Percentiles rank a stretch among this genome's conserved stretches.
Conservation (phyloP, 1,140 invertebrate genomes). For the Trachymyrmex septentrionalis region DNA sequence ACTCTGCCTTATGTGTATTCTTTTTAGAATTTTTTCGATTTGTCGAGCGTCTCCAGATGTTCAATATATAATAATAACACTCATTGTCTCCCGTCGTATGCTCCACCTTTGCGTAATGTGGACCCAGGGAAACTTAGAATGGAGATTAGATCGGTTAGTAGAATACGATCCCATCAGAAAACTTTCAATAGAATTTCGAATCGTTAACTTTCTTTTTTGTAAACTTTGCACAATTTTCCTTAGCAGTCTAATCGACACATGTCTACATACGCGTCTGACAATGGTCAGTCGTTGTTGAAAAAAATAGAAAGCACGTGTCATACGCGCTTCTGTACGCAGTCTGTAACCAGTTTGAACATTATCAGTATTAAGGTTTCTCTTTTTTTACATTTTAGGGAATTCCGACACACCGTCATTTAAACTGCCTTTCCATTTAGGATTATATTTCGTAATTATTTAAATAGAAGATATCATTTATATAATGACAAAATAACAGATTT, state of each 20-base stretch:
- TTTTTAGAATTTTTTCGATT: slow-evolving; percentile 88
- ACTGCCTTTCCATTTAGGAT: too few species aligned
- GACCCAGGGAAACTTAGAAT: neutral
- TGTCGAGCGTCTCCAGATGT: slow-evolving; percentile 85
- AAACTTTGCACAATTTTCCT: slow-evolving; percentile 65
- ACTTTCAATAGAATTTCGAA: slow-evolving; percentile 4
- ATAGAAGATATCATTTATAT: too few species aligned
- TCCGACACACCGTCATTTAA: too few species aligned
- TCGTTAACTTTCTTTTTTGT: slow-evolving; percentile 61
- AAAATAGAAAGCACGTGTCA: slow-evolving; percentile 1
- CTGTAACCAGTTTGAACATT: neutral
- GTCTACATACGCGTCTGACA: neutral
- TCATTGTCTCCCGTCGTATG: neutral
- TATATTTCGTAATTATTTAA: too few species aligned
- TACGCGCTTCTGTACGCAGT: neutral
- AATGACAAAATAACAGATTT: too few species aligned
- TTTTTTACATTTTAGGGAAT: too few species aligned
- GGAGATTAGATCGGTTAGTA: neutral
- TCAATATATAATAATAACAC: slow-evolving; percentile 51
- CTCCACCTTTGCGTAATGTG: neutral
- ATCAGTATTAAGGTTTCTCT: too few species aligned
- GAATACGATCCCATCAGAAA: neutral
- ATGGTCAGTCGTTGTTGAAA: neutral
- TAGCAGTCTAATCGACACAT: slow-evolving; percentile 66
- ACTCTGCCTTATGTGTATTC: slow-evolving; percentile 85